These are phyloP conservation scores for Ailuropoda melanoleuca DNA, from an alignment of 2,113 vertebrate species.

Conservation along the genomic window DNA sequence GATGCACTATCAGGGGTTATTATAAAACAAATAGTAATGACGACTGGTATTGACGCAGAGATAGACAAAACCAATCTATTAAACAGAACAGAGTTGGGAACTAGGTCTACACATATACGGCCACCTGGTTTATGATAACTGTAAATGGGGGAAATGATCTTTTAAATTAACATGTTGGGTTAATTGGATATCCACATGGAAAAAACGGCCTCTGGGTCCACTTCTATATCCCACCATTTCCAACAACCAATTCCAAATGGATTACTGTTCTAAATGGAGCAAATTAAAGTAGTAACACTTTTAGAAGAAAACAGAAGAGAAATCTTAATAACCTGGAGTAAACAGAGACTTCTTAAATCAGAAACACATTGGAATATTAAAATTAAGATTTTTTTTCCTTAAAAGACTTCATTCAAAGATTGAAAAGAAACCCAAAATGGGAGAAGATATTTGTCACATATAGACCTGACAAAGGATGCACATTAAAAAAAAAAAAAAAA, in stretches of 20 bases:
- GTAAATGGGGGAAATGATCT: neutral
- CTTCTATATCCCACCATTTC: neutral
- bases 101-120: neutral
- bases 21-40: neutral
- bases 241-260: neutral
- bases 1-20: neutral
- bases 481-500: neutral
- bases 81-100: neutral
- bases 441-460: neutral
- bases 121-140: neutral
- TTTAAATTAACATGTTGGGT: neutral
- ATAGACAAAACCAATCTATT: neutral
- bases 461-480: neutral
- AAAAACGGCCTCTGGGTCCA: neutral
- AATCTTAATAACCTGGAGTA: neutral
- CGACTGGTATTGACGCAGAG: neutral
- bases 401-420: neutral
- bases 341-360: neutral
- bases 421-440: neutral
- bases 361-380: neutral
- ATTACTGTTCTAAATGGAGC: neutral
- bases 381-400: neutral
- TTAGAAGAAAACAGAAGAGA: neutral
- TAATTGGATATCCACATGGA: neutral
- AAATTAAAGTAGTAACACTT: neutral